A percentile compares a stretch with the other conserved stretches of the same genome.
phyloP scores from a whole-genome alignment of 1,140 invertebrate genomes.

The Olivierus martensii region DNA sequence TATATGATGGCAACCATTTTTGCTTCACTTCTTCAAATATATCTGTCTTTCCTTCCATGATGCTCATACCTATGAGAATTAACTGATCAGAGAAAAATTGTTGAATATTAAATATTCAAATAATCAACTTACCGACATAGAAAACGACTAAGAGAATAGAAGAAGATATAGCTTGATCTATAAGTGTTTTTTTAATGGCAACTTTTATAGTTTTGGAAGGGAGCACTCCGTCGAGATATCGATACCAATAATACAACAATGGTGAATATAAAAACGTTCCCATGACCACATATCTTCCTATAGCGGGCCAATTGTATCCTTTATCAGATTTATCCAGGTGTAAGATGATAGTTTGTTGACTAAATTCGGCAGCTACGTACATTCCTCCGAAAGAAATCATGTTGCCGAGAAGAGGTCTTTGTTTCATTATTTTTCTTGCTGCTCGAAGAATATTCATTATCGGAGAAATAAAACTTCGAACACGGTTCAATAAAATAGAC shows the following conservation, averaged over 20 bases:
- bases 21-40: constrained; percentile 48
- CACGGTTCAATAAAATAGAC: too few relatives aligned
- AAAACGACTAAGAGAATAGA: constrained; percentile 51
- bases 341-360: constrained; percentile 53
- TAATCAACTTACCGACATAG: constrained; percentile 44
- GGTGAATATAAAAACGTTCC: constrained; percentile 44
- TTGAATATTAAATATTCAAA: not conserved
- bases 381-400: constrained; percentile 57
- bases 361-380: constrained; percentile 58
- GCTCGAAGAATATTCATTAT: too few relatives aligned
- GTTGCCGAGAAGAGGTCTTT: constrained; percentile 49
- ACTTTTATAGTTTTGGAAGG: constrained; percentile 45
- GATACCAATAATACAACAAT: constrained; percentile 51
- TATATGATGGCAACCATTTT: constrained; percentile 57
- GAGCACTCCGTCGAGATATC: constrained; percentile 52
- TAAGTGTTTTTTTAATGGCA: constrained; percentile 50
- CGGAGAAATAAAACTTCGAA: too few relatives aligned
- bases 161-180: constrained; percentile 64
- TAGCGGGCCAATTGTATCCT: constrained; percentile 19
- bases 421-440: too few relatives aligned
- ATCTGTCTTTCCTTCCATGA: constrained; percentile 50
- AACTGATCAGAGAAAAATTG: not conserved
- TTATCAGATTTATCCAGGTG: constrained; percentile 1
- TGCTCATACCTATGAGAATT: constrained; percentile 44
- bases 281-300: constrained; percentile 43